Conservation (phyloP, 1,140 invertebrate genomes). For the Myzus persicae region DNA sequence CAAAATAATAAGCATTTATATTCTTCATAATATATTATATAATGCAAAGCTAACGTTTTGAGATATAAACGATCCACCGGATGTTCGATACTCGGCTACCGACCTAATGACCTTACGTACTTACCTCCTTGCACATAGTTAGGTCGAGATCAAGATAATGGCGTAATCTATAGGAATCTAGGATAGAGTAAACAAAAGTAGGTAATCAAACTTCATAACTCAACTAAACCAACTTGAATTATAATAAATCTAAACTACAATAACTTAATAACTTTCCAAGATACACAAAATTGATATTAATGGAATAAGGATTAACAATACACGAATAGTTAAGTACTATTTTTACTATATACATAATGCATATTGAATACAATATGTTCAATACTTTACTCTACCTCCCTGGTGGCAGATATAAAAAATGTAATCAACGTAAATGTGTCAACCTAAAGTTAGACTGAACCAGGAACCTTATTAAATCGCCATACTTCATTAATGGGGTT, state of each 20-base stretch:
- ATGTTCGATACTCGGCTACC: neutral
- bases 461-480: neutral
- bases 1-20: too few relatives aligned
- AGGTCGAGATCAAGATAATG: neutral
- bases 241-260: neutral
- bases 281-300: neutral
- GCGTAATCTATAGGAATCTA: too few relatives aligned
- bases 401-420: neutral
- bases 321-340: neutral
- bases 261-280: neutral
- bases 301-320: neutral
- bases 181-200: neutral
- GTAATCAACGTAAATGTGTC: neutral
- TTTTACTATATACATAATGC: neutral
- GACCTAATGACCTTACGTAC: neutral
- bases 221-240: neutral
- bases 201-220: neutral
- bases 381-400: neutral
- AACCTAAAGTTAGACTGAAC: neutral
- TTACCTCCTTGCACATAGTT: neutral
- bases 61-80: neutral
- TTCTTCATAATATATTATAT: neutral
- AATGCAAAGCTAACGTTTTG: neutral
- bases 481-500: neutral
- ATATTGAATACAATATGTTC: too few relatives aligned